Evolutionary conservation across 2,888 invertebrate species (phyloP), one percentile per base, ranked within the genome.

Genomic region (Cataglyphis livida): DNA sequence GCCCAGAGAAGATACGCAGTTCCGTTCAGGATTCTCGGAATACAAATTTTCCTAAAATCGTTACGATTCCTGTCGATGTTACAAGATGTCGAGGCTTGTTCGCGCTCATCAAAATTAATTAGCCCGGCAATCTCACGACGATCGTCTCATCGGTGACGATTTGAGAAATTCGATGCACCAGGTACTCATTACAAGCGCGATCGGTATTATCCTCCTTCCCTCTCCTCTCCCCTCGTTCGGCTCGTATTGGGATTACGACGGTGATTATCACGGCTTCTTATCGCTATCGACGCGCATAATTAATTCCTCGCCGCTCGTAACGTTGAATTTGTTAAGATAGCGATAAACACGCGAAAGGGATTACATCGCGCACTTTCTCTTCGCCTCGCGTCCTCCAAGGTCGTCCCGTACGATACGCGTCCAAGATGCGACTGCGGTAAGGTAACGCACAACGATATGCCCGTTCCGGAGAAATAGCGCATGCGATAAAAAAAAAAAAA

Each of bases 281-380:
- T 78, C 71, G 71, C 59, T 25, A 7, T 44, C 32, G 18, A 9
- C 59, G 78, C 59, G 71, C 71, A 44, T 78, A 78, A 78, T 78
- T 78, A 78, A 78, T 78, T 78, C 71, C 71, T 59, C 44, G 78
- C 57, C 59, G 59, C 78, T 78, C 78, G 78, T 70, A 78, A 21
- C 59, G 59, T 70, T 44, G 44, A 71, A 78, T 78, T 78, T 78
- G 71, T 70, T 70, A 70, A 70, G 44, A 44, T 78, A 70, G 59
- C 78, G 71, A 78, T 78, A 78, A 78, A 78, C 78, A 78, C 44
- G 71, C 35, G 71, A 59, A 57, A 70, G 71, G 70, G 71, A 78
- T 78, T 78, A 59, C 59, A 61, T 61, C 68, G 48, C 35, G 32
- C 15, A 65, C 76, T 59, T 59, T 68, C 57, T 32, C 41, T 59